Conservation (phyloP, 2,797 vertebrate species). For the Selene dorsalis region DNA sequence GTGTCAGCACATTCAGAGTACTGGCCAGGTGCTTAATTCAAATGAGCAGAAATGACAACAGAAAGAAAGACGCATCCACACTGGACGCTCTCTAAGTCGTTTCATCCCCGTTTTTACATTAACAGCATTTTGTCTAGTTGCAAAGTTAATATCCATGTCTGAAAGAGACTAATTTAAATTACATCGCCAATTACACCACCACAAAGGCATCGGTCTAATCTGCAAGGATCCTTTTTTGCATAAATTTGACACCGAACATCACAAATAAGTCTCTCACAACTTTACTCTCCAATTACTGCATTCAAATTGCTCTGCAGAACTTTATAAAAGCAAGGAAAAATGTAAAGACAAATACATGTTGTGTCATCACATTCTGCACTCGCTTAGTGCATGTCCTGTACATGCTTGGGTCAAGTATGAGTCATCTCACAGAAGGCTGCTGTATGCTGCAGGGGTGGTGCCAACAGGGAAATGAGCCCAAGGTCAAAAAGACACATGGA, state of each 20-base stretch:
- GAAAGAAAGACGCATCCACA: conserved; percentile 27
- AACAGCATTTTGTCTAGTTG: conserved; percentile 11
- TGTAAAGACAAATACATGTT: not conserved
- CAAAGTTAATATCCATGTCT: conserved; percentile 9
- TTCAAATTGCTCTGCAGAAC: not conserved
- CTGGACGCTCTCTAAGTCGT: conserved; percentile 2
- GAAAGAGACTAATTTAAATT: not conserved
- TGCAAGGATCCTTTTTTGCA: not conserved
- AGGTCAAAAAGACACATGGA: conserved; percentile 73
- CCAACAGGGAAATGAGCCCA: conserved; percentile 67
- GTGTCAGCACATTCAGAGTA: conserved; percentile 63
- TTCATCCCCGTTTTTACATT: conserved; percentile 15
- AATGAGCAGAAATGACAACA: conserved; percentile 42
- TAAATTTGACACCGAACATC: not conserved
- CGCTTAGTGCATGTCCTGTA: conserved; percentile 19
- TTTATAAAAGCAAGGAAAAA: not conserved
- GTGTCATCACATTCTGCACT: not conserved
- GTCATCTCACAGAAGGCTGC: conserved; percentile 64
- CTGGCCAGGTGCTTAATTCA: conserved; percentile 64
- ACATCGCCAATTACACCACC: conserved; percentile 5
- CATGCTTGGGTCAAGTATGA: conserved; percentile 58
- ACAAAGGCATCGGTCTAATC: conserved; percentile 8
- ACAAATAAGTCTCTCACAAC: not conserved
- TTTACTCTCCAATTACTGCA: not conserved
- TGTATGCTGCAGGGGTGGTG: conserved; percentile 46